Evolutionary conservation across 2,888 invertebrate species (phyloP).

Genomic region (Monoplex corrugatus): DNA sequence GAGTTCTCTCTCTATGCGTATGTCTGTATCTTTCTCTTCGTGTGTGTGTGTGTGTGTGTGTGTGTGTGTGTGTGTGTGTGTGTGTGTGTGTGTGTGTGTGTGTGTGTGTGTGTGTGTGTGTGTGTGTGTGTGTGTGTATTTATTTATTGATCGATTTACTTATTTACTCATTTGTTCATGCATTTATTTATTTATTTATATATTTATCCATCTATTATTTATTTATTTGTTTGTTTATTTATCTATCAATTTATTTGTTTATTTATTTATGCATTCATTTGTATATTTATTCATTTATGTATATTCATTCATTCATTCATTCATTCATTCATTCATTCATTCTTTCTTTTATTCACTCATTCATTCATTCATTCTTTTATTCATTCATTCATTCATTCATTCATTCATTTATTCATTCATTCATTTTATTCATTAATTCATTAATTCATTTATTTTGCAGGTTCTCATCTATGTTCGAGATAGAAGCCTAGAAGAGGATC

Average conservation of each 20-base stretch:
- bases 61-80: slow-evolving; percentile 1
- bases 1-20: background rate
- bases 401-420: background rate
- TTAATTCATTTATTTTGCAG: background rate
- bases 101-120: background rate
- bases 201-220: background rate
- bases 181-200: too few relatives aligned
- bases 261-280: background rate
- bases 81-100: slow-evolving; percentile 1
- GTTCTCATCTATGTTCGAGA: slow-evolving; percentile 21
- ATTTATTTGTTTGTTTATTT: background rate
- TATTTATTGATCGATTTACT: background rate
- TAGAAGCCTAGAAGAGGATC: background rate
- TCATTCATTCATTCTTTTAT: background rate
- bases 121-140: background rate
- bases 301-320: too few relatives aligned
- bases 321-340: too few relatives aligned
- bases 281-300: background rate
- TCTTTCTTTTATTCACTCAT: background rate
- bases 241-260: too few relatives aligned
- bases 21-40: background rate
- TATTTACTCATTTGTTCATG: too few relatives aligned
- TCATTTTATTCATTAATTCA: background rate
- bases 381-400: background rate
- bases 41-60: slow-evolving; percentile 1